phyloP scores from a whole-genome alignment of 2,888 invertebrate species.

The Drosophila rellima region DNA sequence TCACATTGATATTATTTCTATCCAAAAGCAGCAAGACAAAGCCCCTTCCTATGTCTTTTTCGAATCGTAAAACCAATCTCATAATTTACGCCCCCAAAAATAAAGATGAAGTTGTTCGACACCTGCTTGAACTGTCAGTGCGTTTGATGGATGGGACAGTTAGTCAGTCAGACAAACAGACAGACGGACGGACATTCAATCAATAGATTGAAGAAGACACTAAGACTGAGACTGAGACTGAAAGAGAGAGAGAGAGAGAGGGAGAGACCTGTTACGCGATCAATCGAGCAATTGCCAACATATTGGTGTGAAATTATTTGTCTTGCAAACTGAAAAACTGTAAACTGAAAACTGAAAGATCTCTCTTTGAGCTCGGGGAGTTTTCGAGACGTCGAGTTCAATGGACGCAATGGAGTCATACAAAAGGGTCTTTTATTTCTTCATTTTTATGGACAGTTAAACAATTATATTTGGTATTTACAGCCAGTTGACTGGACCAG shows the following conservation, averaged over 20 bases:
- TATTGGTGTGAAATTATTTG: slow-evolving; percentile 73
- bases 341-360: slow-evolving; percentile 55
- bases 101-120: slow-evolving; percentile 52
- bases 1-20: slow-evolving; percentile 5
- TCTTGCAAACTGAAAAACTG: slow-evolving; percentile 49
- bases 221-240: neutral
- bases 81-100: slow-evolving; percentile 38
- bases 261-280: slow-evolving; percentile 28
- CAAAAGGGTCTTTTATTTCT: slow-evolving; percentile 74
- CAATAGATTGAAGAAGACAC: slow-evolving; percentile 10
- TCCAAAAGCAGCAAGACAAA: slow-evolving; percentile 8
- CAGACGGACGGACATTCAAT: slow-evolving; percentile 13
- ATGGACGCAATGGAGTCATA: slow-evolving; percentile 52
- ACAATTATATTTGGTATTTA: slow-evolving; percentile 80
- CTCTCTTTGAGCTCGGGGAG: slow-evolving; percentile 50
- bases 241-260: neutral
- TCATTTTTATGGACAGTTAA: slow-evolving; percentile 74
- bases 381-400: slow-evolving; percentile 56
- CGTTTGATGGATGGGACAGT: slow-evolving; percentile 63
- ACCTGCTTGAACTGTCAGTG: slow-evolving; percentile 54
- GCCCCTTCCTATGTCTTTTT: slow-evolving; percentile 27
- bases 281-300: slow-evolving; percentile 51
- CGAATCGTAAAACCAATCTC: slow-evolving; percentile 31
- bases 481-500: slow-evolving; percentile 47
- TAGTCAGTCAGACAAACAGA: slow-evolving; percentile 11